phyloP scores from a whole-genome alignment of 2,113 vertebrate species.

The Anseranas semipalmata region DNA sequence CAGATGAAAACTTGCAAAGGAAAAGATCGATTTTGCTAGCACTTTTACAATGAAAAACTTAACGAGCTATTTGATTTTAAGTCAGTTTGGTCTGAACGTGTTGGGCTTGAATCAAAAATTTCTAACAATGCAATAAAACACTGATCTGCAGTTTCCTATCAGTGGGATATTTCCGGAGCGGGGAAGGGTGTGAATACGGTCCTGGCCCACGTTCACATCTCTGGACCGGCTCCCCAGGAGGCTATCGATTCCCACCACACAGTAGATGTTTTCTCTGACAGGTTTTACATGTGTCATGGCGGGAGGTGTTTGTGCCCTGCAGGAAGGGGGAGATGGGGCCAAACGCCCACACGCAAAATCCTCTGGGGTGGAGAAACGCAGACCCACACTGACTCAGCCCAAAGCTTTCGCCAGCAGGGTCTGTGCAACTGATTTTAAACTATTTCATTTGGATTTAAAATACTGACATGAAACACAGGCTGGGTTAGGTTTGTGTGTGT shows the following conservation, averaged over 20 bases:
- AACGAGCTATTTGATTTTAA: background rate
- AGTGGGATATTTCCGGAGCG: background rate
- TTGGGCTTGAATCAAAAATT: background rate
- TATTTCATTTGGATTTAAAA: background rate
- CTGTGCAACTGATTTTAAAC: background rate
- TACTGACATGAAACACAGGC: background rate
- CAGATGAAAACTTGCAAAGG: background rate
- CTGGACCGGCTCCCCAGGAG: background rate
- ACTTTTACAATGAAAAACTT: background rate
- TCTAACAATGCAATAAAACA: conserved; percentile 33
- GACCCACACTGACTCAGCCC: background rate
- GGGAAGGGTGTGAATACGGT: conserved; percentile 14
- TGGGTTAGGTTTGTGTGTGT: background rate
- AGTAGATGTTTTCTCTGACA: background rate
- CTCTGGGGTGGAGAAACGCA: background rate
- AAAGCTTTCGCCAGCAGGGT: background rate
- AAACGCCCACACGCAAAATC: background rate
- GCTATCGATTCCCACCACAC: background rate
- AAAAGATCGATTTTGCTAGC: background rate
- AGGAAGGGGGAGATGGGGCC: background rate
- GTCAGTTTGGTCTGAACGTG: background rate
- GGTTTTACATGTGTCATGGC: background rate
- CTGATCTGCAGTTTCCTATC: conserved; percentile 27
- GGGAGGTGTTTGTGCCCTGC: background rate
- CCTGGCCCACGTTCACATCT: background rate